Evolutionary conservation across 2,888 invertebrate species (phyloP), one percentile per base, ranked within the genome.

Genomic region (Heliconius sara): DNA sequence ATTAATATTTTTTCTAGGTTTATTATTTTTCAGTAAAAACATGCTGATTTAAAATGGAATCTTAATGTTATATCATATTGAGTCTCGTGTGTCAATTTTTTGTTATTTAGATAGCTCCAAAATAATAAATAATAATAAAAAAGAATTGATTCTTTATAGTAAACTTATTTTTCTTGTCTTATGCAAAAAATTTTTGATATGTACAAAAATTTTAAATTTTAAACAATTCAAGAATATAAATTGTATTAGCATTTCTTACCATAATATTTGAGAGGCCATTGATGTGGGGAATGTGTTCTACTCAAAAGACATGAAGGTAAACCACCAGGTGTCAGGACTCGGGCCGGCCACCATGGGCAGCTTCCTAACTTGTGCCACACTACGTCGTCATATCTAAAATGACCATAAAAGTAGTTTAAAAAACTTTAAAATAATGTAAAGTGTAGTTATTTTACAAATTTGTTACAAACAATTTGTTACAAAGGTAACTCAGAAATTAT

Each of bases 261-360:
- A 68, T 94, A 93, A 79, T 93, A 91, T 80, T 87, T 86, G 60
- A 94, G 90, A n/a, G 95, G 93, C 94, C 93, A 94, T 74, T 94
- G 89, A 19, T 86, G 85, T 0, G 88, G 86, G 0, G 88, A 80
- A 81, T 93, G 94, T 2, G 83, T 78, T 12, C 90, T 83, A 0
- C 90, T 66, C 30, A 93, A 87, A 63, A 95, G 87, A 71, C 94
- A 93, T 0, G 92, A 87, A 0, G 95, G 95, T 74, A 87, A 84
- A 2, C 89, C 84, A 0, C 94, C 94, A 0, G 95, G 95, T 0
- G 91, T 81, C 10, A 95, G 87, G 70, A 95, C 91, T 0, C 91
- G 88, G 4, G 95, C 95, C 71, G 95, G 95, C 95, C 95, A 95
- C 95, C 95, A 95, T 22, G 92, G 83, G 30, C 92, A 94, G 0